Evolutionary conservation across 2,888 invertebrate genomes (phyloP).

Genomic region (Cerceris rybyensis): DNA sequence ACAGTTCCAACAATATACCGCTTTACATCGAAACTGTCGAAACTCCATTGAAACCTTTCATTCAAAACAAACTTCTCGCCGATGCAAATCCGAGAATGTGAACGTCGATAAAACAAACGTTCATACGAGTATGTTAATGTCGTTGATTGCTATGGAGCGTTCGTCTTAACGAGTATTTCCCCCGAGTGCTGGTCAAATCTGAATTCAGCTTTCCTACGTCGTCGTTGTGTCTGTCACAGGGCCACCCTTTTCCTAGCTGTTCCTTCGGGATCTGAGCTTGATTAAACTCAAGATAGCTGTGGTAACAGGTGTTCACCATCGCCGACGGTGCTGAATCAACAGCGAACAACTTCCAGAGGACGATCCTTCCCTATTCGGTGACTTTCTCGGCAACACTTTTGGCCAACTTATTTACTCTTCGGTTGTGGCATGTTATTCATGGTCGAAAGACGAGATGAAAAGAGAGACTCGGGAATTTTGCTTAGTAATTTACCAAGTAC

Average conservation of each 20-base stretch:
- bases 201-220: slow-evolving; percentile 32
- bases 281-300: slow-evolving; percentile 67
- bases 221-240: slow-evolving; percentile 35
- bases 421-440: not conserved
- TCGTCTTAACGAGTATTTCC: slow-evolving; percentile 38
- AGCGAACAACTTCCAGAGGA: slow-evolving; percentile 51
- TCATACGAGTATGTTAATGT: slow-evolving; percentile 8
- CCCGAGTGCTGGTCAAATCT: slow-evolving; percentile 22
- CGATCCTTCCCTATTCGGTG: slow-evolving; percentile 30
- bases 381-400: slow-evolving; percentile 15
- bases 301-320: slow-evolving; percentile 72
- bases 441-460: slow-evolving; percentile 7
- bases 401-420: slow-evolving; percentile 25
- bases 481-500: slow-evolving; percentile 11
- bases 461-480: slow-evolving; percentile 5
- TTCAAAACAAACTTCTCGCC: not conserved
- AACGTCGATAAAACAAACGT: not conserved
- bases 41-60: too few species aligned
- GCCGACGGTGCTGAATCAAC: slow-evolving; percentile 61
- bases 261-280: slow-evolving; percentile 59
- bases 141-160: not conserved
- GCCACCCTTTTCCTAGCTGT: slow-evolving; percentile 30
- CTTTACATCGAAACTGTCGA: too few species aligned
- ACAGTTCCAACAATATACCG: too few species aligned
- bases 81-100: not conserved